These are phyloP conservation scores for Falco concolor DNA, from an alignment of 2,797 vertebrate genomes.

Conservation along the genomic window DNA sequence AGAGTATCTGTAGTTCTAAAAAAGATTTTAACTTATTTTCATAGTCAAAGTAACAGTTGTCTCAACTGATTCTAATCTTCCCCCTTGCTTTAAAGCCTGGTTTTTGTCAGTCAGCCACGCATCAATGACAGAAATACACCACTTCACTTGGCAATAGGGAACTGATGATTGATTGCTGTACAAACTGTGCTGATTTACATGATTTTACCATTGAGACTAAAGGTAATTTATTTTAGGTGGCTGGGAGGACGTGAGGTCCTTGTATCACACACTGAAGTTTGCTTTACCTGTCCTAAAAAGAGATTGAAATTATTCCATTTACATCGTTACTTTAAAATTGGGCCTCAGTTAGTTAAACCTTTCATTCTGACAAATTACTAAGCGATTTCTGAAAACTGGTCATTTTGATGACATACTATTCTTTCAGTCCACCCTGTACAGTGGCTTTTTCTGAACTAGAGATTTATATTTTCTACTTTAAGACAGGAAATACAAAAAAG, in stretches of 20 bases:
- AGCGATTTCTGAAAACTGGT: conserved; percentile 7
- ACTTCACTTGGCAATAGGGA: background rate
- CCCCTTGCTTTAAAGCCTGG: background rate
- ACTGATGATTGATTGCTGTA: conserved; percentile 4
- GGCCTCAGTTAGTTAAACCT: background rate
- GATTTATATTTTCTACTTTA: background rate
- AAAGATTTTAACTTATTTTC: background rate
- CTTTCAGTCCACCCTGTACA: background rate
- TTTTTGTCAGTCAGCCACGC: background rate
- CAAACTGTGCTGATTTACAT: conserved; percentile 23
- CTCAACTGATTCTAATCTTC: background rate
- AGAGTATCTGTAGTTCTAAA: background rate
- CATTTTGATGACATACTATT: background rate
- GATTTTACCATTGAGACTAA: background rate
- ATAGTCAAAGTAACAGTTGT: background rate
- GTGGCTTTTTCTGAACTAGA: background rate
- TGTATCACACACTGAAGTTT: conserved; percentile 6
- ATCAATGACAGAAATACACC: background rate
- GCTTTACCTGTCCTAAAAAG: conserved; percentile 10
- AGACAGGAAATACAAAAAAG: background rate
- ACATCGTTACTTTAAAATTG: conserved; percentile 21
- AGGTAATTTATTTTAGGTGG: conserved; percentile 20
- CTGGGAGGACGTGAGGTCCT: background rate
- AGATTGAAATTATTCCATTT: conserved; percentile 44
- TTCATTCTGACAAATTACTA: background rate